These are phyloP conservation scores for Bambusicola thoracicus DNA, from an alignment of 2,113 vertebrate genomes.

Conservation along the genomic window DNA sequence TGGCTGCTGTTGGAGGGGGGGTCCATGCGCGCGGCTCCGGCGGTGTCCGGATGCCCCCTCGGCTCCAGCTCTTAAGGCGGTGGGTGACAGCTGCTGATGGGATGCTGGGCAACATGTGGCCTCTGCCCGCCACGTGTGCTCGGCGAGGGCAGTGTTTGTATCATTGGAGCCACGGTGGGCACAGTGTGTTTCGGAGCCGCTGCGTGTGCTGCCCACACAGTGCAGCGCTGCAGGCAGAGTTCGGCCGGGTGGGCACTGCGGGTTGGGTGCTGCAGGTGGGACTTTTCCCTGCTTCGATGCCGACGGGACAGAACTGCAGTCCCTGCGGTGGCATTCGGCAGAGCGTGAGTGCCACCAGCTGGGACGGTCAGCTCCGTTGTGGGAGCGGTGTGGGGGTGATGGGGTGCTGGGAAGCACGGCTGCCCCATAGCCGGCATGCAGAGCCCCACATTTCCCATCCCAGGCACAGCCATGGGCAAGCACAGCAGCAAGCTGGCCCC, in stretches of 20 bases:
- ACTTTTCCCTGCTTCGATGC: not conserved
- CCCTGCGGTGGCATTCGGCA: fast-evolving
- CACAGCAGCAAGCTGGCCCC: constrained; percentile 97
- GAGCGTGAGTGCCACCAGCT: fast-evolving
- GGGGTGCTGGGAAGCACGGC: not conserved
- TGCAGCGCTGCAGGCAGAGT: not conserved
- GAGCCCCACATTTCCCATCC: fast-evolving
- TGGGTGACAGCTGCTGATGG: constrained; percentile 34
- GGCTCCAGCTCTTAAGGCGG: not conserved
- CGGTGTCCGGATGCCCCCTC: fast-evolving
- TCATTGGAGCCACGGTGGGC: no score
- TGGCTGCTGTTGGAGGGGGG: not conserved
- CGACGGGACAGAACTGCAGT: not conserved
- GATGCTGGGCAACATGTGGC: not conserved
- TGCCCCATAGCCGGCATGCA: fast-evolving
- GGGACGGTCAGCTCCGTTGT: not conserved
- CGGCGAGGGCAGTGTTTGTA: not conserved
- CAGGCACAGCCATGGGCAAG: constrained; percentile 90
- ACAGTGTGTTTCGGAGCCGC: not conserved
- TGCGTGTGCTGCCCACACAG: not conserved
- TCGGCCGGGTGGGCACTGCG: fast-evolving
- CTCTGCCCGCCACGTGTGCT: no score
- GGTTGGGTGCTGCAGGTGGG: fast-evolving
- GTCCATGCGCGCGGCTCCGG: fast-evolving
- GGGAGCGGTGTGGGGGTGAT: not conserved